phyloP scores from a whole-genome alignment of 2,113 vertebrate genomes.

The Climacteris rufus region DNA sequence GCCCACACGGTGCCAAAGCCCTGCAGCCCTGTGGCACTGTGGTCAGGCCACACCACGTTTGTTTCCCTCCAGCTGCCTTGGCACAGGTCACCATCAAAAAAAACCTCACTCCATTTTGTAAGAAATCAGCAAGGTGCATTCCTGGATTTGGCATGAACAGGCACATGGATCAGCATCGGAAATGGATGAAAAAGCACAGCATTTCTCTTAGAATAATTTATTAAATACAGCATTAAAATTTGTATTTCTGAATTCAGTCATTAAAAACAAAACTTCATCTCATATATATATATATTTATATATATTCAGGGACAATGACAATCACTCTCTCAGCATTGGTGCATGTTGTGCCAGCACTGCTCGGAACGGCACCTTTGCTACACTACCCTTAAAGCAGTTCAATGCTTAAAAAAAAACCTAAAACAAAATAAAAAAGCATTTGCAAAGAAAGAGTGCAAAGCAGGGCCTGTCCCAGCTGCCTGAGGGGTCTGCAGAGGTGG shows the following conservation, averaged over 20 bases:
- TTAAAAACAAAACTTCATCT: slow-evolving; percentile 55
- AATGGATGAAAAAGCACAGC: slow-evolving; percentile 34
- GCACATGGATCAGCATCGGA: background rate
- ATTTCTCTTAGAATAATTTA: slow-evolving; percentile 68
- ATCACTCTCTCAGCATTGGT: background rate
- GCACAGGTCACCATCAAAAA: background rate
- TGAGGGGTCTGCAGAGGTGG: background rate
- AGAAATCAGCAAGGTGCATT: background rate
- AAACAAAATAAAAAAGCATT: slow-evolving; percentile 2
- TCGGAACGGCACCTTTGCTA: background rate
- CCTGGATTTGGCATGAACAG: slow-evolving; percentile 7
- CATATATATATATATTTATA: slow-evolving; percentile 24
- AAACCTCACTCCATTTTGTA: background rate
- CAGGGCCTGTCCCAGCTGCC: slow-evolving; percentile 6
- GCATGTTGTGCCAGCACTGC: slow-evolving; percentile 14
- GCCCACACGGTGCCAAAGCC: background rate
- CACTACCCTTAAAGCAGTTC: background rate
- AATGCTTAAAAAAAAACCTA: background rate
- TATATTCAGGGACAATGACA: slow-evolving; percentile 15
- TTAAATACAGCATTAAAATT: slow-evolving; percentile 71
- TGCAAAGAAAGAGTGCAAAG: slow-evolving; percentile 53
- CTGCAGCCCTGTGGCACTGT: background rate
- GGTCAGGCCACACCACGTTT: rapidly evolving
- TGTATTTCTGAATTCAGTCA: slow-evolving; percentile 37
- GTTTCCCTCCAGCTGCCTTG: background rate